These are phyloP conservation scores for Rhinella marina DNA, from an alignment of 2,797 vertebrate genomes.

Conservation along the genomic window DNA sequence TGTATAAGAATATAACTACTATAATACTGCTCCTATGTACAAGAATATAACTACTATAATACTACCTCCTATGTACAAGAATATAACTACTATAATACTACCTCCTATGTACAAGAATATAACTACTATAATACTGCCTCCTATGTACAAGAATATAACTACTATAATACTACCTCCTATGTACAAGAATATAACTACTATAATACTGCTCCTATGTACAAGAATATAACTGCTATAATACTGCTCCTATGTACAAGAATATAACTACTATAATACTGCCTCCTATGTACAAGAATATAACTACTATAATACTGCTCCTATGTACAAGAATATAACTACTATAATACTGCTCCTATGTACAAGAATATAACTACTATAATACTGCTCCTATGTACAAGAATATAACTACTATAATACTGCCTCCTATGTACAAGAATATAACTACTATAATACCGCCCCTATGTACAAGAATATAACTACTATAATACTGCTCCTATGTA, in stretches of 20 bases:
- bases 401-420: neutral
- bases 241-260: neutral
- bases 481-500: too few species aligned
- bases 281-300: neutral
- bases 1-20: neutral
- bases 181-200: neutral
- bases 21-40: too few species aligned
- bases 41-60: too few species aligned
- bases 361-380: neutral
- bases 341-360: too few species aligned
- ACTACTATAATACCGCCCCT: too few species aligned
- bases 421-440: too few species aligned
- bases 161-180: neutral
- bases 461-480: too few species aligned
- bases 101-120: conserved; percentile 4
- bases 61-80: neutral
- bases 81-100: conserved; percentile 1
- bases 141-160: conserved; percentile 8
- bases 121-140: conserved; percentile 9
- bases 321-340: too few species aligned
- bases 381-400: neutral
- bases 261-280: conserved; percentile 1
- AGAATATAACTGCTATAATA: neutral
- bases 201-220: conserved; percentile 5
- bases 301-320: too few species aligned